A percentile compares a stretch with the other conserved stretches of the same genome.
phyloP scores from a whole-genome alignment of 2,113 vertebrate genomes.

The Syrmaticus mikado region DNA sequence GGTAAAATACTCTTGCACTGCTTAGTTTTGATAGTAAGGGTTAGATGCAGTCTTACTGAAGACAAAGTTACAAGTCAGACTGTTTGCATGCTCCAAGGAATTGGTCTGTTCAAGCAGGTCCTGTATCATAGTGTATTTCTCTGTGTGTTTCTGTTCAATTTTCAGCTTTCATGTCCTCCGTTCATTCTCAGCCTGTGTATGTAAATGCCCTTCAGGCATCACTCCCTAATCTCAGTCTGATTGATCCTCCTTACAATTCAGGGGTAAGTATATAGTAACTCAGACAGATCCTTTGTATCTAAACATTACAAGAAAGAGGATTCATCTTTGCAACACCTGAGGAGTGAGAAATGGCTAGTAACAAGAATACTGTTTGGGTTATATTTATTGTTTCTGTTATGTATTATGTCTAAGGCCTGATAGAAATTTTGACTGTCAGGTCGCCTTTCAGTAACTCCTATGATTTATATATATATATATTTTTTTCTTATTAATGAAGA shows the following conservation, averaged over 20 bases:
- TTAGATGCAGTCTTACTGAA: not conserved
- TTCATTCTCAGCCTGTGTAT: slow-evolving; percentile 46
- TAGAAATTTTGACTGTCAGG: not conserved
- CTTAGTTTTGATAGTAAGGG: not conserved
- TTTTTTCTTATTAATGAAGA: not conserved
- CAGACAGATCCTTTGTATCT: not conserved
- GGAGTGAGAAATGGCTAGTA: not conserved
- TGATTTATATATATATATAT: not conserved
- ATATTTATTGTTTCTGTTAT: not conserved
- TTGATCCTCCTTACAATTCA: slow-evolving; percentile 54
- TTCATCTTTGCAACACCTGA: not conserved
- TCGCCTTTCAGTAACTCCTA: not conserved
- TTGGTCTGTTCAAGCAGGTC: not conserved
- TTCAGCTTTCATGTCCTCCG: slow-evolving; percentile 25
- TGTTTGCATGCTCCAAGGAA: not conserved
- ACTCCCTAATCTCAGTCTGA: slow-evolving; percentile 63
- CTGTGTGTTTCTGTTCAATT: slow-evolving; percentile 59
- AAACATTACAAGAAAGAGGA: not conserved
- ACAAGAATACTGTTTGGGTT: not conserved
- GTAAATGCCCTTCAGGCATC: slow-evolving; percentile 64
- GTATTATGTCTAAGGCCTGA: not conserved
- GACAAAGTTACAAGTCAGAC: not conserved
- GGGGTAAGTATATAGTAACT: slow-evolving; percentile 73
- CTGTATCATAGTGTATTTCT: not conserved
- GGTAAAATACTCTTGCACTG: slow-evolving; percentile 74